Base-by-base conservation (phyloP, 2,797 vertebrate genomes). In the Phoeniculus purpureus region DNA sequence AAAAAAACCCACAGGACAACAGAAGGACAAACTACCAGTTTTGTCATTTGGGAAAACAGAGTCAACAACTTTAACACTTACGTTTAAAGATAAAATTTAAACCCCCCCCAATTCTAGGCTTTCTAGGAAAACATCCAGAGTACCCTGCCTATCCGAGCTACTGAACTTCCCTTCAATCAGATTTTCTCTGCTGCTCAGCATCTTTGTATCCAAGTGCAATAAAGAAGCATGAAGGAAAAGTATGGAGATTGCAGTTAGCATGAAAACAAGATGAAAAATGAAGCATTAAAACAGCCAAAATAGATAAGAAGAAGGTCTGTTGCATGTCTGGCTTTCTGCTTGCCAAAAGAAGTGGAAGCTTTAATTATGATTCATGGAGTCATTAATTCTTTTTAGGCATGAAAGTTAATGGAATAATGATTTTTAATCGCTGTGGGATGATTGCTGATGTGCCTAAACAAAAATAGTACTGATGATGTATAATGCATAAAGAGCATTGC, bases 381-480 rank as follows among this genome's bases (percentile, higher is more conserved):
- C 90, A 96, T 97, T 96, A 95, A 92, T 96, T 90, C 81, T 94
- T 95, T 89, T 96, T 92, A 74, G 94, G 83, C 90, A 80, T 75
- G 73, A 92, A 87, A 96, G 92, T 94, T 97, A 97, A 97, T 96
- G 93, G 93, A 97, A 97, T 97, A 97, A 97, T 96, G 95, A 97
- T 96, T 96, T 97, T 96, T 96, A 97, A 96, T 97, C 79, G 32
- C 92, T 89, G 31, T 64, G 82, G 93, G 82, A 96, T 96, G 92
- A 95, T 95, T 95, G 73, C 86, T 96, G 94, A 96, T 95, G 90
- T 81, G 82, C 70, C 96, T 94, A 78, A 95, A 97, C 92, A 96
- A 97, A 96, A 96, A 94, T 67, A 94, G 92, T 81, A 72, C 81
- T 60, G 88, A 92, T 81, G 51, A 95, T 93, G 81, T 92, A 95